Base-by-base conservation (phyloP, 64 coral and sea anemone species). In the Actinia tenebrosa region DNA sequence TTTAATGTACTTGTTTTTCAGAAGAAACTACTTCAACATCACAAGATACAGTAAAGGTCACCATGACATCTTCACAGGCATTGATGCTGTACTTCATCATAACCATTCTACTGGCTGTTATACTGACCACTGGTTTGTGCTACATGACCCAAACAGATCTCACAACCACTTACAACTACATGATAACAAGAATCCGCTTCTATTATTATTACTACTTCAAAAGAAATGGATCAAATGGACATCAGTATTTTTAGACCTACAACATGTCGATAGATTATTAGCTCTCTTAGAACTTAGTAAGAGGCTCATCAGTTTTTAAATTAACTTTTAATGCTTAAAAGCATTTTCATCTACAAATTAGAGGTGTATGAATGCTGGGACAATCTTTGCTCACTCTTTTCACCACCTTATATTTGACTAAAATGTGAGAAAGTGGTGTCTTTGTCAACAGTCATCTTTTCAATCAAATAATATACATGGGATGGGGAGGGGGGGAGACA, bases 161-260 rank as follows among this genome's bases (percentile, higher is more conserved):
- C 18, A 26, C 56, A 10, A 71, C 78, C 25, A 84, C 85, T 1
- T 87, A 71, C 26, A 87, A 69, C 44, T 92, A 92, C 86, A 87
- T 87, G 8, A n/a, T 92, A 19, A 92, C 84, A n/a, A 60, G 90
- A 26, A 44, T 92, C 0, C 79, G 71, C 45, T 92, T 92, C 66
- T 92, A 92, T 53, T 92, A 92, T 77, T 92, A 71, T 27, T 92
- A 87, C n/a, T 92, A 92, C 64, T 69, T 83, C 53, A 85, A 64
- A 20, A 92, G 85, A 78, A 66, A 77, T 62, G 72, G 84, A 16
- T 23, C 59, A 42, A n/a, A 23, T 10, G 85, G 90, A 11, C 53
- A 82, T 66, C 85, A 79, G 52, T 92, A 83, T 17, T 92, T 92
- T 71, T 92, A 85, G 83, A 45, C 17, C 5, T 66, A 20, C 4